These are phyloP conservation scores for Spicauda simplicius DNA, from an alignment of 2,888 invertebrate species.

Conservation along the genomic window DNA sequence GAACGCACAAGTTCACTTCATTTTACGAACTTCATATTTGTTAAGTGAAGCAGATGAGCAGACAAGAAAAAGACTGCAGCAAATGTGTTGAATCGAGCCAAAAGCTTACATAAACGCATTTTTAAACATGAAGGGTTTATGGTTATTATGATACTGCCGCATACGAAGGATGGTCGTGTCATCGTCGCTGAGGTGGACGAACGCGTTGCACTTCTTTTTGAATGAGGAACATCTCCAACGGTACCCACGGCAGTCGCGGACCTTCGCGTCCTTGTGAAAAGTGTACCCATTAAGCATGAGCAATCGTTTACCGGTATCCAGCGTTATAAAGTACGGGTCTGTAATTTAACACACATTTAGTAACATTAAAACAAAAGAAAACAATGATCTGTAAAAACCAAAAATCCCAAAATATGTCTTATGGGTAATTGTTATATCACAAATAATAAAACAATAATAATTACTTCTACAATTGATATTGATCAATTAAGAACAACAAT, in stretches of 20 bases:
- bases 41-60: too few relatives aligned
- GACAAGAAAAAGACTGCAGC: too few relatives aligned
- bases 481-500: background rate
- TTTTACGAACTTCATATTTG: too few relatives aligned
- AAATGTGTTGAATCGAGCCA: too few relatives aligned
- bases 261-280: conserved; percentile 39
- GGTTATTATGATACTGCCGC: conserved; percentile 41
- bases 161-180: conserved; percentile 39
- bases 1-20: too few relatives aligned
- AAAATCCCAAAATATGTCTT: too few relatives aligned
- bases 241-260: conserved; percentile 41
- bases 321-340: conserved; percentile 42
- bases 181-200: conserved; percentile 41
- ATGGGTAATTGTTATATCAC: too few relatives aligned
- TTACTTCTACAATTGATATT: background rate
- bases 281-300: conserved; percentile 35
- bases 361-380: background rate
- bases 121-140: conserved; percentile 40
- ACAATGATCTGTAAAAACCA: too few relatives aligned
- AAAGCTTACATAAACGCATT: conserved; percentile 22
- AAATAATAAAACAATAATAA: background rate
- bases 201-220: conserved; percentile 46
- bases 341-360: conserved; percentile 29
- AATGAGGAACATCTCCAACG: conserved; percentile 46
- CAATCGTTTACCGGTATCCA: conserved; percentile 37